Evolutionary conservation across 2,888 invertebrate species (phyloP).

Genomic region (Tipula confusa): DNA sequence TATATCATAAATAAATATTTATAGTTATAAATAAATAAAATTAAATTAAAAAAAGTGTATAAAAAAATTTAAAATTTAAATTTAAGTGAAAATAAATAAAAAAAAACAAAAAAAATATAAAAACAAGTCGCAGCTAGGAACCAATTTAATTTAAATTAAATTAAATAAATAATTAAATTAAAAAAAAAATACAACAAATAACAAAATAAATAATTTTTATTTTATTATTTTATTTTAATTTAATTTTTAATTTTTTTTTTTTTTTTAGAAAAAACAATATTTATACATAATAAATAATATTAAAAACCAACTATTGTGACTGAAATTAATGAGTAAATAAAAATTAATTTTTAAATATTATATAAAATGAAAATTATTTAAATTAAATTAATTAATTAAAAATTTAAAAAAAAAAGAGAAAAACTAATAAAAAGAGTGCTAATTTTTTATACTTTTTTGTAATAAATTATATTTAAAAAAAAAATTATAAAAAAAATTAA

Average conservation of each 20-base stretch:
- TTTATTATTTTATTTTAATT: background rate
- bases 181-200: no score
- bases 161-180: background rate
- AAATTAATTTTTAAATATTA: slow-evolving; percentile 27
- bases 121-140: slow-evolving; percentile 30
- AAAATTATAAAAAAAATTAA: slow-evolving; percentile 26
- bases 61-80: slow-evolving; percentile 4
- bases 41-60: background rate
- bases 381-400: slow-evolving; percentile 6
- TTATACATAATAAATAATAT: background rate
- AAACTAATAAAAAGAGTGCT: slow-evolving; percentile 29
- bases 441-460: slow-evolving; percentile 31
- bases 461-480: slow-evolving; percentile 30
- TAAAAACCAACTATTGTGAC: background rate
- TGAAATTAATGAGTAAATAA: slow-evolving; percentile 6
- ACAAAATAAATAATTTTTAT: background rate
- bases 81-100: background rate
- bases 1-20: background rate
- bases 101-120: slow-evolving; percentile 14
- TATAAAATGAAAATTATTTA: slow-evolving; percentile 27
- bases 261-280: background rate
- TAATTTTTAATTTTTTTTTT: background rate
- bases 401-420: slow-evolving; percentile 13
- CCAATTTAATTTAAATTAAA: slow-evolving; percentile 31
- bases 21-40: slow-evolving; percentile 22